Evolutionary conservation across 2,113 vertebrate species (phyloP).

Genomic region (Laticauda colubrina): DNA sequence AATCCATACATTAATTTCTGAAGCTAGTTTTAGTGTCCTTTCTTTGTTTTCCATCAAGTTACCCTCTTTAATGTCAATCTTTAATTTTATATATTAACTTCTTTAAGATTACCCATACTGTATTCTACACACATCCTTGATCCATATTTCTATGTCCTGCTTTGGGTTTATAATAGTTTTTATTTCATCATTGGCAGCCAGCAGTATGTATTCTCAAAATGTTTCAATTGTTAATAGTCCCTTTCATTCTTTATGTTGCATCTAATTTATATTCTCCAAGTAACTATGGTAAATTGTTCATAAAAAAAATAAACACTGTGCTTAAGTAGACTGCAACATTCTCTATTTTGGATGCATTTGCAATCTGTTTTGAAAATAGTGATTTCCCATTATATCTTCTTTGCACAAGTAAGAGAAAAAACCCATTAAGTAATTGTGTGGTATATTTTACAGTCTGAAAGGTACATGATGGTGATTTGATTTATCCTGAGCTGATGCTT

Average conservation of each 20-base stretch:
- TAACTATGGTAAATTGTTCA: constrained; percentile 34
- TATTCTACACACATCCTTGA: not conserved
- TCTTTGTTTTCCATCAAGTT: not conserved
- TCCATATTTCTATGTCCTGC: rapidly evolving
- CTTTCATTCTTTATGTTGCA: not conserved
- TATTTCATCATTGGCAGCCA: not conserved
- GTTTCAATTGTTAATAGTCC: not conserved
- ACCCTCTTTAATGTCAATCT: not conserved
- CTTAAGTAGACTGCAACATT: constrained; percentile 44
- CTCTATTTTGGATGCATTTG: constrained; percentile 51
- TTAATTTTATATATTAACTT: not conserved
- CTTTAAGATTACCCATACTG: not conserved
- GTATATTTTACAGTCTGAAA: constrained; percentile 28
- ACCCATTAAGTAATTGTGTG: not conserved
- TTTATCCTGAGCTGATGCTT: constrained; percentile 7
- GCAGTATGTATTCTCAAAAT: not conserved
- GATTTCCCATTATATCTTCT: constrained; percentile 29
- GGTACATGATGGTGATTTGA: not conserved
- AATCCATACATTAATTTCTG: not conserved
- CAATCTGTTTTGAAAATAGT: constrained; percentile 35
- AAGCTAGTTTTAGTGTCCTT: not conserved
- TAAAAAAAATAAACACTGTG: constrained; percentile 10
- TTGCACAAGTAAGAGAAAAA: constrained; percentile 32
- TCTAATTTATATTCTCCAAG: constrained; percentile 13
- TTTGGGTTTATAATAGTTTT: not conserved